Evolutionary conservation across 2,113 vertebrate genomes (phyloP), one percentile per base, ranked within the genome.

Genomic region (Pleuronectes platessa): DNA sequence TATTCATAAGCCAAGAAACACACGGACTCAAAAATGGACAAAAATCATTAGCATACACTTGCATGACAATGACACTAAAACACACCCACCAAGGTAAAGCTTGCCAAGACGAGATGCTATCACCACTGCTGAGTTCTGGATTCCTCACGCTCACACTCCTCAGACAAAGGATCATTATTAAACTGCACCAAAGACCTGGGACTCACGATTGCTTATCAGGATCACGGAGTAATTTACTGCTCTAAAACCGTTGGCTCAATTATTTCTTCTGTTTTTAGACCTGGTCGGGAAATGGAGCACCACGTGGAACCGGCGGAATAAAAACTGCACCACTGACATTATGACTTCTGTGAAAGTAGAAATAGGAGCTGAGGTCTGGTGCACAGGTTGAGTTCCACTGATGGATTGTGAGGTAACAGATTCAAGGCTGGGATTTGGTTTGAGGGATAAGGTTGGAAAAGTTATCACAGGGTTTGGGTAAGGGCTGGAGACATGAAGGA

Each of bases 71-170:
- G 61, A 67, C 49, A 69, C 55, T 14, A 37, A 18, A 17, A 61
- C 18, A 40, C 40, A 5, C 10, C 35, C 21, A 53, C n/a, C n/a
- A n/a, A n/a, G n/a, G n/a, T n/a, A n/a, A n/a, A 37, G 21, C 49
- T 68, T 45, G 69, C 85, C 83, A 86, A 84, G 67, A 37, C 31
- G 14, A 82, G 86, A 89, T 91, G 49, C 21, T 86, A 88, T 88
- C 88, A 61, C 3, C 51, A 23, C 56, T 74, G 61, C 76, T 65
- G 80, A 81, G 83, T 74, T 54, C 67, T 66, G 61, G 45, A 72
- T 70, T 89, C 60, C 40, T 72, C 70, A 35, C 47, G 54, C 58
- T 59, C n/a, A 53, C 61, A 51, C 23, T 35, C 61, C 72, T 68
- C 75, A 62, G 56, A 88, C 74, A 86, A 86, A 81, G 63, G 55